Base-by-base conservation (phyloP, 53 echinoderm and acorn worm species). In the Patiria pectinifera region DNA sequence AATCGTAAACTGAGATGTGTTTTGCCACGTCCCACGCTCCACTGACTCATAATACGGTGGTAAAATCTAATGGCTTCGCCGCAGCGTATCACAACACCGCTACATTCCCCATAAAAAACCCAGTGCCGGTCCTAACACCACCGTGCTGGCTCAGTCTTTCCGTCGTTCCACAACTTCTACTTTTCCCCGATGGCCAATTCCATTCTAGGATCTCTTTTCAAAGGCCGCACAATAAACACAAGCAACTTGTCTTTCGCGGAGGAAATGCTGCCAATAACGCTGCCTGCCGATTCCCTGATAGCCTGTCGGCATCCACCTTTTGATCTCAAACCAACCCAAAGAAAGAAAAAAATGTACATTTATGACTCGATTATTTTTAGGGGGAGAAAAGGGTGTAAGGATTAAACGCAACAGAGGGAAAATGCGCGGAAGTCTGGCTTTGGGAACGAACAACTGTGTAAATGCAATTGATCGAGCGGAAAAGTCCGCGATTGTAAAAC, bases 161-260 rank as follows among this genome's bases (percentile, higher is more conserved):
- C 23, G 22, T 75, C 86, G 86, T 86, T 74, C 75, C 22, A 72
- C 53, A 53, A 53, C 53, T 53, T 53, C 53, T 8, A 53, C 69
- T 62, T 89, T 89, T 59, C 62, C 63, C 90, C 45, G 61, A 59
- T 76, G 88, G 75, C 88, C 78, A 76, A 88, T 78, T 88, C 58
- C 86, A 48, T 18, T 88, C 26, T 53, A 7, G 60, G 82, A 45
- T 19, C 48, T 79, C 43, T 83, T 78, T 90, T 80, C 45, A 45
- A 81, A 80, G 90, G 62, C 90, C 69, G 90, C 62, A 81, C 81
- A 66, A 90, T 90, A 90, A 90, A 90, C 90, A 81, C 82, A 25
- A 59, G 43, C 62, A 62, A 23, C 89, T 23, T 48, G 77, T 89
- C 59, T 78, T 78, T 90, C 77, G 53, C 86, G 72, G 23, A 75